Conservation (phyloP, 2,113 vertebrate genomes). For the Lagenorhynchus albirostris region DNA sequence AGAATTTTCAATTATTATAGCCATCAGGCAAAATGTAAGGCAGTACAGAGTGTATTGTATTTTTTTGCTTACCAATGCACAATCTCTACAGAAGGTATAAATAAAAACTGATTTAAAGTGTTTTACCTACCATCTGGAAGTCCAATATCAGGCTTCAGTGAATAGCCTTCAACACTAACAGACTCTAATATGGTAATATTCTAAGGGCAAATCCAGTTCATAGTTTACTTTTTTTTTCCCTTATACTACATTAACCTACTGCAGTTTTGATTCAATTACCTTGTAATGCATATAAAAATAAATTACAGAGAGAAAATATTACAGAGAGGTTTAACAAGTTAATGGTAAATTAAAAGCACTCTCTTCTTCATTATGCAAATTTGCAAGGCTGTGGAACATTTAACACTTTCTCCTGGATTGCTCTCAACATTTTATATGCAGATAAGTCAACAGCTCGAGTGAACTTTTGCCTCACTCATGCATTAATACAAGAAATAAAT, state of each 20-base stretch:
- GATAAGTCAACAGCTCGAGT: constrained; percentile 60
- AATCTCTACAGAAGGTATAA: constrained; percentile 34
- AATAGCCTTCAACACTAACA: constrained; percentile 29
- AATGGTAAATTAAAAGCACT: constrained; percentile 74
- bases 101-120: constrained; percentile 50
- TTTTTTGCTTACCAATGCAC: background rate
- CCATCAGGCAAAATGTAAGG: background rate
- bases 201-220: constrained; percentile 66
- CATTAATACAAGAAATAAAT: constrained; percentile 56
- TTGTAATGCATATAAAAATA: constrained; percentile 75
- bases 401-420: constrained; percentile 64
- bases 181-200: constrained; percentile 57
- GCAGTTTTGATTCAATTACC: constrained; percentile 71
- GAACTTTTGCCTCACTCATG: constrained; percentile 63
- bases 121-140: constrained; percentile 51
- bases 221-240: background rate
- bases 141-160: constrained; percentile 19
- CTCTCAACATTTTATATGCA: constrained; percentile 68
- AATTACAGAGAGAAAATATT: constrained; percentile 72
- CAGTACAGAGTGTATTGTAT: background rate
- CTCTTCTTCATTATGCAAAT: constrained; percentile 73
- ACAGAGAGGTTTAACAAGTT: constrained; percentile 69
- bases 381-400: constrained; percentile 54
- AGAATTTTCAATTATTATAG: background rate
- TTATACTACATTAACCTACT: constrained; percentile 71